Evolutionary conservation across 1,140 invertebrate species (phyloP).

Genomic region (Drosophila littoralis): DNA sequence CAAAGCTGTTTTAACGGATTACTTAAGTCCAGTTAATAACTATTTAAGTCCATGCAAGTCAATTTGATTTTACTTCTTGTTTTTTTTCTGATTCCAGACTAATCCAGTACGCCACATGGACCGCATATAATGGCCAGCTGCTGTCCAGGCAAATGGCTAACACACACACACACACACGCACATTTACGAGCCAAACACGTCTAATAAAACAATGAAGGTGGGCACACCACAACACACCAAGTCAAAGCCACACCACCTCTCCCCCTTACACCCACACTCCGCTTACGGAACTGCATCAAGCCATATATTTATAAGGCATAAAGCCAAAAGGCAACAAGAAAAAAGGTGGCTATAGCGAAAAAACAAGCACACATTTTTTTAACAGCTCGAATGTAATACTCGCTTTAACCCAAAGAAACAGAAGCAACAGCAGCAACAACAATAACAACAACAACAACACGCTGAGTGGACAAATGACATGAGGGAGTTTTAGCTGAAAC

Average conservation of each 20-base stretch:
- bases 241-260: not conserved
- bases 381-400: constrained; percentile 34
- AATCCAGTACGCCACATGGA: not conserved
- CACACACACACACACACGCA: not conserved
- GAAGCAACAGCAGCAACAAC: not conserved
- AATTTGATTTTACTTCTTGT: constrained; percentile 7
- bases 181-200: constrained; percentile 7
- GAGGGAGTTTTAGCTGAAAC: constrained; percentile 10
- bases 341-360: constrained; percentile 5
- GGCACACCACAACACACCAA: not conserved
- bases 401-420: constrained; percentile 21
- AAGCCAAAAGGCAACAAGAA: constrained; percentile 35
- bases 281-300: not conserved
- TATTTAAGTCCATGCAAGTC: constrained; percentile 26
- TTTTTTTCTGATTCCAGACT: not conserved
- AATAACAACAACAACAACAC: constrained; percentile 11
- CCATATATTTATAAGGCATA: constrained; percentile 33
- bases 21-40: constrained; percentile 11
- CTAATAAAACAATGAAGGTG: constrained; percentile 2
- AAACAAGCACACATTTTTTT: constrained; percentile 30
- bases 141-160: not conserved
- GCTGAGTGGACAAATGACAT: constrained; percentile 25
- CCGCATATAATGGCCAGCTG: constrained; percentile 28
- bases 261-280: not conserved
- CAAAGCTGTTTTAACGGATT: not conserved